phyloP scores from a whole-genome alignment of 2,888 invertebrate species.

The Apeira syringaria region DNA sequence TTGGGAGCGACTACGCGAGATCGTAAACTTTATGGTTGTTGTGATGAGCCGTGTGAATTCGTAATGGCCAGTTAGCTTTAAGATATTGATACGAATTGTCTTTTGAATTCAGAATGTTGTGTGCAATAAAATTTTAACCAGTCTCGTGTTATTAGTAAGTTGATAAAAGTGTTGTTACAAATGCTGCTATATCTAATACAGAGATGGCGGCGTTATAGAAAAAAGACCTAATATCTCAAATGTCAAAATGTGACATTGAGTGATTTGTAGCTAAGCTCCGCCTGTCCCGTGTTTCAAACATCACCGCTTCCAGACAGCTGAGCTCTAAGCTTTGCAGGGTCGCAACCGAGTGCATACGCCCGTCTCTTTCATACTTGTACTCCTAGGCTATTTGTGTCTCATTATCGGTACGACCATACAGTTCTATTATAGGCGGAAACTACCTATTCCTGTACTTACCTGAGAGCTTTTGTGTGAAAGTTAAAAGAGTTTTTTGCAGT shows the following conservation, averaged over 20 bases:
- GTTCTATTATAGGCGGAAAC: slow-evolving; percentile 68
- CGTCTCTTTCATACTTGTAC: slow-evolving; percentile 59
- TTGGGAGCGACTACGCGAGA: slow-evolving; percentile 54
- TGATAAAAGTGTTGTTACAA: slow-evolving; percentile 9
- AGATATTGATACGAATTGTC: slow-evolving; percentile 32
- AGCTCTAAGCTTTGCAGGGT: slow-evolving; percentile 75
- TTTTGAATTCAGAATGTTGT: slow-evolving; percentile 31
- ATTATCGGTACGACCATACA: slow-evolving; percentile 64
- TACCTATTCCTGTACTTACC: slow-evolving; percentile 78
- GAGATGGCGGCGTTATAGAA: slow-evolving; percentile 80
- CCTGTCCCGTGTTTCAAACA: slow-evolving; percentile 85
- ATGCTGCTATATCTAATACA: slow-evolving; percentile 41
- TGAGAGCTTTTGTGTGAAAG: slow-evolving; percentile 82
- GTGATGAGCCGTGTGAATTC: slow-evolving; percentile 65
- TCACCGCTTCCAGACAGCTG: slow-evolving; percentile 83
- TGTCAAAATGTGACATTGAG: slow-evolving; percentile 85
- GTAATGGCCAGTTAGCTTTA: slow-evolving; percentile 50
- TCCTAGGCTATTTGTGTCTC: slow-evolving; percentile 56
- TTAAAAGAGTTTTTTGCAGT: slow-evolving; percentile 77
- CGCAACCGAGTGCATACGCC: slow-evolving; percentile 68
- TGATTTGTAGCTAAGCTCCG: slow-evolving; percentile 85
- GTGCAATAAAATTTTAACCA: slow-evolving; percentile 14
- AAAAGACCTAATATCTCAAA: slow-evolving; percentile 85
- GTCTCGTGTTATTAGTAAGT: slow-evolving; percentile 4
- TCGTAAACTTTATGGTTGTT: slow-evolving; percentile 68